Evolutionary conservation across 2,797 vertebrate species (phyloP), one percentile per base, ranked within the genome.

Genomic region (Sebastes kiyomatsui): DNA sequence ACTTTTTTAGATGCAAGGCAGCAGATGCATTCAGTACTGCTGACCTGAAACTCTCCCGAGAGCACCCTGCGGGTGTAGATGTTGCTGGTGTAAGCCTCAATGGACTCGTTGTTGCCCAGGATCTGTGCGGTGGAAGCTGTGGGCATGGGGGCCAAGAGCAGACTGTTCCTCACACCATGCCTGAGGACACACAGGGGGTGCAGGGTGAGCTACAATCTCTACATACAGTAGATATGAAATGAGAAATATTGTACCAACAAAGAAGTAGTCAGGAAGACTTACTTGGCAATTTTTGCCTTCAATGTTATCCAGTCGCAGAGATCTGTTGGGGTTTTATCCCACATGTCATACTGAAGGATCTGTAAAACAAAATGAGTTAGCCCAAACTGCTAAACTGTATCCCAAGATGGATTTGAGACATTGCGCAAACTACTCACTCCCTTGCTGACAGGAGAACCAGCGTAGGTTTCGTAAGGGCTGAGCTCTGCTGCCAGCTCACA

Each of bases 41-140:
- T 77, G 62, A 94, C 94, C 93, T 99, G 98, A 88, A 99, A 99
- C 95, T 99, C 98, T 78, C 98, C 98, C 0, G 98, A 99, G 68
- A 99, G 96, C 5, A 99, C 98, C 68, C 98, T 94, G 84, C 98
- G 97, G 0, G 98, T 99, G 90, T 99, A 99, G 94, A 99, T 97
- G 94, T 99, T 99, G 87, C 98, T 99, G 86, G 98, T 99, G 88
- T 99, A 99, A 14, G 98, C 95, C 90, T 99, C 98, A 6, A 99
- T 97, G 72, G 98, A 99, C 80, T 99, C 98, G 1, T 99, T 99
- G 91, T 99, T 99, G 59, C 98, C 98, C 90, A 99, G 86, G 88
- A 99, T 99, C 95, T 99, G 98, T 77, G 98, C 98, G 3, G 98
- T 99, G 71, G 98, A 99, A 4, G 98, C 98, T 0, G 98, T 99